Conservation (phyloP, 1,140 invertebrate species). For the Macrocentrus cingulum region DNA sequence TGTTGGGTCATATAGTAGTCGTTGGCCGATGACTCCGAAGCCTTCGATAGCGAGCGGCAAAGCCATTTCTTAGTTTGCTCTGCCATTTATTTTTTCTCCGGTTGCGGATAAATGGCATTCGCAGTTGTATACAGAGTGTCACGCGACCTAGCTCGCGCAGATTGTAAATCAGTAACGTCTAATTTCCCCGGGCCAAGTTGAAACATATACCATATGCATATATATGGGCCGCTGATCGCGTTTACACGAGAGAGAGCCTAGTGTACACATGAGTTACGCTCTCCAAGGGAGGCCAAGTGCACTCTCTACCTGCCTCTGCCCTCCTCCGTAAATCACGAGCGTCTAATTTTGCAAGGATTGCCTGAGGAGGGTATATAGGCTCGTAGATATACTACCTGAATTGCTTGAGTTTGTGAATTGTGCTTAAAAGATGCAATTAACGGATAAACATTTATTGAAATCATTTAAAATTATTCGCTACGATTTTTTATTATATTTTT, state of each 20-base stretch:
- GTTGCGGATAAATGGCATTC: not conserved
- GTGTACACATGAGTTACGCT: constrained; percentile 13
- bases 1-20: not conserved
- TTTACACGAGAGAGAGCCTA: not conserved
- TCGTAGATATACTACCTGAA: not conserved
- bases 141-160: constrained; percentile 9
- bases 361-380: not conserved
- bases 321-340: constrained; percentile 35
- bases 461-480: too few relatives aligned
- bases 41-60: not conserved
- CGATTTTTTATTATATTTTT: too few relatives aligned
- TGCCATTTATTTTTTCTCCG: too few relatives aligned
- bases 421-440: too few relatives aligned
- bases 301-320: not conserved
- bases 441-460: too few relatives aligned
- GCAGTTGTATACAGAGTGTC: not conserved
- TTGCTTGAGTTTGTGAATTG: too few relatives aligned
- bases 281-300: constrained; percentile 17
- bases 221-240: not conserved
- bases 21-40: not conserved
- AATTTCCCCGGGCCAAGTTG: constrained; percentile 21
- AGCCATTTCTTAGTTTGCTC: too few relatives aligned
- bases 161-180: constrained; percentile 35
- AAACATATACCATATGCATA: not conserved
- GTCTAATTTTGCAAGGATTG: constrained; percentile 43